Evolutionary conservation across 2,113 vertebrate species (phyloP).

Genomic region (Nicator chloris): DNA sequence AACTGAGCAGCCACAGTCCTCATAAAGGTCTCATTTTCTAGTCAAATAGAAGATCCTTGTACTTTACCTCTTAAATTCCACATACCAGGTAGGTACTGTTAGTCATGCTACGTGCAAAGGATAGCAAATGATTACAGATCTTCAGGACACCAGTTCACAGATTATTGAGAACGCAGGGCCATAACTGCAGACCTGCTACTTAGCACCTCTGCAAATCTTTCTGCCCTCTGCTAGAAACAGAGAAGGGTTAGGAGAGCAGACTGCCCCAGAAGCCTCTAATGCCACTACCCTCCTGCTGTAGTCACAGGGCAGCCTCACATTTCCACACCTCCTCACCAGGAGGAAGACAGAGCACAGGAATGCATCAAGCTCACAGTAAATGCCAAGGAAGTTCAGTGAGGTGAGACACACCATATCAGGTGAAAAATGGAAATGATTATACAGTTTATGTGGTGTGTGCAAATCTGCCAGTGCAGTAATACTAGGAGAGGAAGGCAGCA

Average conservation of each 20-base stretch:
- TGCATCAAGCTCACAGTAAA: background rate
- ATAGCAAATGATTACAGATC: background rate
- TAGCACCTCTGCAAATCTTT: background rate
- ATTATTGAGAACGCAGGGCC: background rate
- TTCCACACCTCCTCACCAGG: background rate
- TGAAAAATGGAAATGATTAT: background rate
- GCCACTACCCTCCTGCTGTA: background rate
- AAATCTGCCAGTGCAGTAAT: background rate
- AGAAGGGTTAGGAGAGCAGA: background rate
- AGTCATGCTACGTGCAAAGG: fast-evolving
- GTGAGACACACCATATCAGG: background rate
- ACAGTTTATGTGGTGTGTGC: background rate
- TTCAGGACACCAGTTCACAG: background rate
- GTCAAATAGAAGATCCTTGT: background rate
- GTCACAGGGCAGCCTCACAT: background rate
- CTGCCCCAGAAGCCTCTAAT: background rate
- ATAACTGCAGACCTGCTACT: background rate
- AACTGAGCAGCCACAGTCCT: background rate
- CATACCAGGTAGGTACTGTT: background rate
- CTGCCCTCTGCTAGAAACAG: background rate
- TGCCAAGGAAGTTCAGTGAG: background rate
- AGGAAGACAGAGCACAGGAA: background rate
- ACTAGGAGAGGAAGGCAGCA: background rate
- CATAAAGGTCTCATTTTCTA: background rate
- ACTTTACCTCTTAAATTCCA: background rate